Evolutionary conservation across 2,797 vertebrate genomes (phyloP).

Genomic region (Rhinella marina): DNA sequence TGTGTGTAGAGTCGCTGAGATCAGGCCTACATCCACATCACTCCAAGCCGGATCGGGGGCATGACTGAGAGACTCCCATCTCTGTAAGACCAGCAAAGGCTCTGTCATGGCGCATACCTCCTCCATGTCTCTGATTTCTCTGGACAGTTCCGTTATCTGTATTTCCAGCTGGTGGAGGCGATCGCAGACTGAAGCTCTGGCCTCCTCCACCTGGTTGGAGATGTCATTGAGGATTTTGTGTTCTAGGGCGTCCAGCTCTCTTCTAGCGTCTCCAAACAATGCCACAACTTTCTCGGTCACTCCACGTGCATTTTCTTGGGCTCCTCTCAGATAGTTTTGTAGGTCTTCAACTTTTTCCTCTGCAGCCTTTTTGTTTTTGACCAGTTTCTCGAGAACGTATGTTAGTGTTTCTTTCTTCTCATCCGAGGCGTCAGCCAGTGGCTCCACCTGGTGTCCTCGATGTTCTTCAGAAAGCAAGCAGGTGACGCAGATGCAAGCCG

Average conservation of each 20-base stretch:
- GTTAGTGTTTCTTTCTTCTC: background rate
- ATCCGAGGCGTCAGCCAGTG: background rate
- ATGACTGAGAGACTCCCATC: background rate
- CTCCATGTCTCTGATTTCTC: conserved; percentile 8
- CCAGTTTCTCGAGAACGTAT: conserved; percentile 3
- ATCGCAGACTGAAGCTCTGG: background rate
- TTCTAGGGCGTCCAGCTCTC: conserved; percentile 34
- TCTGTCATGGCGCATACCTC: background rate
- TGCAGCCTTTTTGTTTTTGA: background rate
- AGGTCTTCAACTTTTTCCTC: conserved; percentile 1
- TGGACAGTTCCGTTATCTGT: conserved; percentile 14
- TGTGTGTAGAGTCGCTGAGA: conserved; percentile 16
- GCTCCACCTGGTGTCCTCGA: background rate
- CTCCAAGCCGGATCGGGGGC: too few species aligned
- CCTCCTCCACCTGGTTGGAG: conserved; percentile 4
- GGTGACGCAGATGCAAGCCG: background rate
- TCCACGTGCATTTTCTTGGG: background rate
- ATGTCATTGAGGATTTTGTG: conserved; percentile 15
- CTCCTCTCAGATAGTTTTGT: background rate
- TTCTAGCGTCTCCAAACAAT: conserved; percentile 16
- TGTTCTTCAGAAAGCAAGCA: background rate
- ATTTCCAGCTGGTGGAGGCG: conserved; percentile 31
- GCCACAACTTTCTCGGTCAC: conserved; percentile 3
- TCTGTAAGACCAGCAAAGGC: background rate
- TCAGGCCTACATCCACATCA: conserved; percentile 8